Base-by-base conservation (phyloP, 2,888 invertebrate genomes). In the Neelides folsomi region DNA sequence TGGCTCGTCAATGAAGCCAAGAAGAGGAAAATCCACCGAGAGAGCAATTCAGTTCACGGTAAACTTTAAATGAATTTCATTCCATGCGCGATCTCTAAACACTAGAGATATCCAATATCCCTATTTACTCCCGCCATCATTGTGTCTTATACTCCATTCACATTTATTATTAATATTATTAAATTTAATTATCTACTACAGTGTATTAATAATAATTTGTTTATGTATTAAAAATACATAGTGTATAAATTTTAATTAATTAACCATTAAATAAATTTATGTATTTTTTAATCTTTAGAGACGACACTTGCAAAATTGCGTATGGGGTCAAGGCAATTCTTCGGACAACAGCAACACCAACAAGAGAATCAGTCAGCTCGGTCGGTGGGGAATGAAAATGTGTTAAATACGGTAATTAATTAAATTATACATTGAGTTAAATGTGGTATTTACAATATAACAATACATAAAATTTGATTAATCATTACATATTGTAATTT, bases 1-100 rank as follows among this genome's bases (percentile, higher is more conserved):
- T 62, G 62, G 62, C 54, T 59, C 15, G 52, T 56, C n/a, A 47
- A 52, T 10, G 59, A 62, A 45, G 56, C 59, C 8, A 60, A 62
- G 47, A 62, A 60, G 53, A 54, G 53, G 34, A 62, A 59, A 51
- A 52, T 50, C 27, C 52, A 53, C 12, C 53, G 51, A 27, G 52
- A 55, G 2, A 40, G 53, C 12, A 43, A 54, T 9, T 51, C 47
- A 50, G 55, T 60, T 44, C 58, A 58, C 50, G 58, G 62, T 60
- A 49, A 56, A 19, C 27, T 9, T 13, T 37, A 47, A 15, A 19
- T 13, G 4, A 15, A 8, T 38, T 34, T 1, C n/a, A n/a, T n/a
- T 18, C 18, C 15, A 39, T 39, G 27, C 27, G 27, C 27, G 27
- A 27, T 27, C 27, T 27, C 27, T 27, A 27, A 5, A 27, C 27